Evolutionary conservation across 2,113 vertebrate species (phyloP).

Genomic region (Anthoscopus minutus): DNA sequence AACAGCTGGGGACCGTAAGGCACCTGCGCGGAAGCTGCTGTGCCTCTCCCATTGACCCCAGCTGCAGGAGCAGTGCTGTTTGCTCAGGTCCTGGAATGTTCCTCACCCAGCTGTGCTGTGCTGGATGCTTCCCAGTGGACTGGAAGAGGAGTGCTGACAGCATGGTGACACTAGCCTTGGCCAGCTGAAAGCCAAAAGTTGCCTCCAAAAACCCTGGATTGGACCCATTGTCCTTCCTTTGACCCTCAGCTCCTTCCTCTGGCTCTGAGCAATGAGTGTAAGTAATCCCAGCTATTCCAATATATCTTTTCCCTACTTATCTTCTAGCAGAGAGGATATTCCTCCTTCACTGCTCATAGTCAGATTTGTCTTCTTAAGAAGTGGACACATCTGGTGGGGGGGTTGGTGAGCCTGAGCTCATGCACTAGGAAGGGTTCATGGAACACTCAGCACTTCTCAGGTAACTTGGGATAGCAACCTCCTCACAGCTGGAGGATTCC

Average conservation of each 20-base stretch:
- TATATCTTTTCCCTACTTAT: not conserved
- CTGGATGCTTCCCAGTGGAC: not conserved
- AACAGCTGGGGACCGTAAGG: not conserved
- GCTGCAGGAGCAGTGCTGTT: not conserved
- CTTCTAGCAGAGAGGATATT: not conserved
- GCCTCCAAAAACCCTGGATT: not conserved
- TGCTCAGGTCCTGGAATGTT: not conserved
- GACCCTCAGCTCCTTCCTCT: constrained; percentile 19
- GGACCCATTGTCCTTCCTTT: not conserved
- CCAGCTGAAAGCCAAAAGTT: not conserved
- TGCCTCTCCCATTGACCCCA: not conserved
- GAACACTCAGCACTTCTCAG: not conserved
- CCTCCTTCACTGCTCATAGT: not conserved
- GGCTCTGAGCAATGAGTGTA: not conserved
- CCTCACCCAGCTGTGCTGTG: not conserved
- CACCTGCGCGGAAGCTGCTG: not conserved
- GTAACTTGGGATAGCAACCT: not conserved
- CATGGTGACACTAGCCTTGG: not conserved
- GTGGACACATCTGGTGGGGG: not conserved
- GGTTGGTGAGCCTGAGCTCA: not conserved
- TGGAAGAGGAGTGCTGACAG: not conserved
- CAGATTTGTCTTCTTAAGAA: not conserved
- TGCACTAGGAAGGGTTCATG: not conserved
- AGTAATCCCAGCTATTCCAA: not conserved
- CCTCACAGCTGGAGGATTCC: not conserved